Percentiles rank a stretch among this genome's conserved stretches.
Evolutionary conservation across 1,140 invertebrate genomes (phyloP).

Genomic region (Bicyclus anynana): DNA sequence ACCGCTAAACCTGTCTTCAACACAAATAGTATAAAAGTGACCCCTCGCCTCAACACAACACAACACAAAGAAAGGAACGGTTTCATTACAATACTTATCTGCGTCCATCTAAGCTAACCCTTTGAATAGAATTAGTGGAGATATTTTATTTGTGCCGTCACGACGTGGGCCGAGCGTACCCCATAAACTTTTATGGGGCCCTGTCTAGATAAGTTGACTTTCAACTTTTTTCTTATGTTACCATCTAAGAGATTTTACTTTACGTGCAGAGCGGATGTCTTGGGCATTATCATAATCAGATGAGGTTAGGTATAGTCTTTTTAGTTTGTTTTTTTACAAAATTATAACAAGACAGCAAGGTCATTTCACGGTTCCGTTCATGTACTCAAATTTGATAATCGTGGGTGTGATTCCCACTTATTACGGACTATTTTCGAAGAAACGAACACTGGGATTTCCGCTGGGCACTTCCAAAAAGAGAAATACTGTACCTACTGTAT

Average conservation of each 20-base stretch:
- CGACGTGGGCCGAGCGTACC: slow-evolving; percentile 8
- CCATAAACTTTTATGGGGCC: slow-evolving; percentile 46
- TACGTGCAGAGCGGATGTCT: neutral
- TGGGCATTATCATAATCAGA: too few species aligned
- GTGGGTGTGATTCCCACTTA: too few species aligned
- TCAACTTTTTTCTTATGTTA: slow-evolving; percentile 9
- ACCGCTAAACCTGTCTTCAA: neutral
- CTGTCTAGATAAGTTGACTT: slow-evolving; percentile 21
- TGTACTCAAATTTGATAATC: too few species aligned
- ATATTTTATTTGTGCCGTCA: slow-evolving; percentile 26
- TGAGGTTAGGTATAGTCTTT: too few species aligned
- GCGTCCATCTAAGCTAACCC: slow-evolving; percentile 22
- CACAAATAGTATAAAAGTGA: neutral
- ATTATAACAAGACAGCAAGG: too few species aligned
- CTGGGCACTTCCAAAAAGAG: too few species aligned
- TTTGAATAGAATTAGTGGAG: slow-evolving; percentile 22
- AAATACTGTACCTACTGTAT: too few species aligned
- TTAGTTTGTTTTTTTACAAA: too few species aligned
- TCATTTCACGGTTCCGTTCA: too few species aligned
- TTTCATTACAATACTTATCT: slow-evolving; percentile 14
- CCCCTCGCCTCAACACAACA: neutral
- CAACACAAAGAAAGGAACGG: slow-evolving; percentile 4
- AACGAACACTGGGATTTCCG: too few species aligned
- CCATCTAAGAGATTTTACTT: neutral
- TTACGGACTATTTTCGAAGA: too few species aligned